These are phyloP conservation scores for Bujurquina vittata DNA, from an alignment of 2,113 vertebrate genomes.

Conservation along the genomic window DNA sequence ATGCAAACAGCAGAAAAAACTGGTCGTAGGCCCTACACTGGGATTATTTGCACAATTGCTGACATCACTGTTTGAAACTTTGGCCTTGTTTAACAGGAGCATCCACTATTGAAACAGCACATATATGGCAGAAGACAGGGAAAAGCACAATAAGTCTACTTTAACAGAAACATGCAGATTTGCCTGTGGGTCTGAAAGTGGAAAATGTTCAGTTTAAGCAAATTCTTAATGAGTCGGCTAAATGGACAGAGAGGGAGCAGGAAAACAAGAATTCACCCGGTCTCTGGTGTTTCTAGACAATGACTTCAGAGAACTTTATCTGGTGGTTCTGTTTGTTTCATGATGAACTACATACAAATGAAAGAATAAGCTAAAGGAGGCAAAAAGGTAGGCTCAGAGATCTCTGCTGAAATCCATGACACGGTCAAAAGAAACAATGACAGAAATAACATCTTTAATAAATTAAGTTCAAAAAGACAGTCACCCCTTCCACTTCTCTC, in stretches of 20 bases:
- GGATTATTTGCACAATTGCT: not conserved
- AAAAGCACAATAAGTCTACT: no score
- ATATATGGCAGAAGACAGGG: no score
- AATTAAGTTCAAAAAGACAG: constrained; percentile 55
- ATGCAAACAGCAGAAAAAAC: not conserved
- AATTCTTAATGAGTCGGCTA: not conserved
- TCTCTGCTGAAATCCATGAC: not conserved
- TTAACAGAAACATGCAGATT: no score
- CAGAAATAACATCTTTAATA: constrained; percentile 73
- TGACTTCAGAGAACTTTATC: not conserved
- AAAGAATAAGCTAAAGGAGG: not conserved
- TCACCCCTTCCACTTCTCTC: not conserved
- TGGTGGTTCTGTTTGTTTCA: not conserved
- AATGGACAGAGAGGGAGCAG: no score
- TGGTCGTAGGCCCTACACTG: not conserved
- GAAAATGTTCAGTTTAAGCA: not conserved
- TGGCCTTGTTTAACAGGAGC: not conserved
- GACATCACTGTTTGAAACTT: not conserved
- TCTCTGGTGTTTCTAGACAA: not conserved
- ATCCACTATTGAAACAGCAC: not conserved
- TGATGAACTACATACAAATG: not conserved
- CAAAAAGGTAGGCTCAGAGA: not conserved
- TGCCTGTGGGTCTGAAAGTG: not conserved
- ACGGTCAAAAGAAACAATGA: constrained; percentile 20
- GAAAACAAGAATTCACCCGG: no score